phyloP scores from a whole-genome alignment of 2,797 vertebrate genomes.

The Heliangelus exortis region DNA sequence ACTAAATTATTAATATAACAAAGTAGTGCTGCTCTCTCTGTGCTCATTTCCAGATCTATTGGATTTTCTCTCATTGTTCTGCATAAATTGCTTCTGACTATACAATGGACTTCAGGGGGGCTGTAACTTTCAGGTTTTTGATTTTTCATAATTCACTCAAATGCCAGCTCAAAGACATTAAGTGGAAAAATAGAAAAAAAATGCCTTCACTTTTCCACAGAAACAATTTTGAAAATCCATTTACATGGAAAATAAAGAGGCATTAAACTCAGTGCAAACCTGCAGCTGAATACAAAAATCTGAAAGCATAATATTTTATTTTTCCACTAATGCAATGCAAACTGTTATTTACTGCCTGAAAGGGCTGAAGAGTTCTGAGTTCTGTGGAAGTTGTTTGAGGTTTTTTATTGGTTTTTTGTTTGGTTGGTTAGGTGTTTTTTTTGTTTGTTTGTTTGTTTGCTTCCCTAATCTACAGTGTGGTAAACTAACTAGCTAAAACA shows the following conservation, averaged over 20 bases:
- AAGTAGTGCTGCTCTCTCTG: conserved; percentile 41
- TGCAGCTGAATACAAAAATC: conserved; percentile 60
- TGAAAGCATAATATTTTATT: conserved; percentile 64
- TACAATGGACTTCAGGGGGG: conserved; percentile 50
- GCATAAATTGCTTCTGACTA: conserved; percentile 65
- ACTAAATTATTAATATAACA: conserved; percentile 67
- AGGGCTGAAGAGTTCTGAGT: neutral
- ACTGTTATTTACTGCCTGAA: conserved; percentile 53
- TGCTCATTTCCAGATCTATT: conserved; percentile 50
- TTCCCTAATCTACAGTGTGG: no score
- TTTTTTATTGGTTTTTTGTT: neutral
- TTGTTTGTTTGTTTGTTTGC: no score
- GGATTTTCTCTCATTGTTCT: conserved; percentile 66
- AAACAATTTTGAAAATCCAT: conserved; percentile 74
- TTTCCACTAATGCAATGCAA: conserved; percentile 60
- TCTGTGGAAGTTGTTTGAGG: neutral
- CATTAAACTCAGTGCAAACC: conserved; percentile 62
- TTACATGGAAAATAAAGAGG: conserved; percentile 73
- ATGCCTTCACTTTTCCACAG: conserved; percentile 54
- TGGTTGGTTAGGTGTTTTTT: neutral
- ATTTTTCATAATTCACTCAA: conserved; percentile 72
- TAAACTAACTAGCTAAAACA: no score
- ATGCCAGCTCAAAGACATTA: conserved; percentile 67
- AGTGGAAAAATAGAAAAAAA: conserved; percentile 71
- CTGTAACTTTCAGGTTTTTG: conserved; percentile 56